Conservation (phyloP, 1,140 invertebrate species). For the Homarus americanus region DNA sequence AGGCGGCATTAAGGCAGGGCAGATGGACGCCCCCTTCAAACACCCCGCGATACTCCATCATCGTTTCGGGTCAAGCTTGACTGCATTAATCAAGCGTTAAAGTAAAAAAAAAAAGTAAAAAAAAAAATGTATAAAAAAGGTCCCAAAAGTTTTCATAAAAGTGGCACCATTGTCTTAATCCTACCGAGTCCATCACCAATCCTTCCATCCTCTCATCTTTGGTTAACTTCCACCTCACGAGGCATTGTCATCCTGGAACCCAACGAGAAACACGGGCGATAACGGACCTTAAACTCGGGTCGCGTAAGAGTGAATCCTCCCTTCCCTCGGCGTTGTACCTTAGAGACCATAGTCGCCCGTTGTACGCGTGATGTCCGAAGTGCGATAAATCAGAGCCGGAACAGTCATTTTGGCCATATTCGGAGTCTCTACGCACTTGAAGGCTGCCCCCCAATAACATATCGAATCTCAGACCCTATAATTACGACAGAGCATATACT, state of each 20-base stretch:
- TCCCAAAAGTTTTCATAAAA: slow-evolving; percentile 42
- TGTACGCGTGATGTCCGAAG: slow-evolving; percentile 47
- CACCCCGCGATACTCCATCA: slow-evolving; percentile 21
- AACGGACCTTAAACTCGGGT: slow-evolving; percentile 8
- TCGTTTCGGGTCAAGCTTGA: background rate
- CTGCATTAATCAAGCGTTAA: slow-evolving; percentile 36
- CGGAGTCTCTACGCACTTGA: slow-evolving; percentile 56
- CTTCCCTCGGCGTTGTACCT: background rate
- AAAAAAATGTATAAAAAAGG: background rate
- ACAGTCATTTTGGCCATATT: slow-evolving; percentile 64
- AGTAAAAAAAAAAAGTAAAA: slow-evolving; percentile 21
- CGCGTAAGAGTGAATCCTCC: slow-evolving; percentile 37
- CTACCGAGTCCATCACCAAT: slow-evolving; percentile 55
- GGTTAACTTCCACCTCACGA: slow-evolving; percentile 7
- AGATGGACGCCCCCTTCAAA: slow-evolving; percentile 19
- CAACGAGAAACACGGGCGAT: background rate
- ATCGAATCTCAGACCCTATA: slow-evolving; percentile 70
- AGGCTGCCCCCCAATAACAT: slow-evolving; percentile 71
- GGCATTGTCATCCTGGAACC: slow-evolving; percentile 49
- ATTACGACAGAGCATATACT: slow-evolving; percentile 70
- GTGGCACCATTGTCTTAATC: slow-evolving; percentile 59
- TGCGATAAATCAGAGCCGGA: slow-evolving; percentile 65
- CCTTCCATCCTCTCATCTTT: slow-evolving; percentile 55
- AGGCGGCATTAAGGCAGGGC: slow-evolving; percentile 17
- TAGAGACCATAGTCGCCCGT: slow-evolving; percentile 20